These are phyloP conservation scores for Eristalinus sepulchralis DNA, from an alignment of 2,888 invertebrate species.

Conservation along the genomic window DNA sequence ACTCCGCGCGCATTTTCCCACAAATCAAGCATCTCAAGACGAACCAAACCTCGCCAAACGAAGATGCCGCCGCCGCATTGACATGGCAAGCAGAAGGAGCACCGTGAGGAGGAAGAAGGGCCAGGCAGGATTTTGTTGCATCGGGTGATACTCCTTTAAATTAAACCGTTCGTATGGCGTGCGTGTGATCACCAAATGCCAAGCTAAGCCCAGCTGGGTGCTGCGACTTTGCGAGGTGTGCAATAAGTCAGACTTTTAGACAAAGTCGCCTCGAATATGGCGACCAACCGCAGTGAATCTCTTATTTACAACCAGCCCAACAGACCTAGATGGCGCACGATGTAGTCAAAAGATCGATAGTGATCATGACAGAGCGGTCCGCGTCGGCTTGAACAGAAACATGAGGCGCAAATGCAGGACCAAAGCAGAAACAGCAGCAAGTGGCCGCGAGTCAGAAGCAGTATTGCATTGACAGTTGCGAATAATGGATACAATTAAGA, in stretches of 20 bases:
- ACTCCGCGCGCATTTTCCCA: constrained; percentile 47
- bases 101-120: background rate
- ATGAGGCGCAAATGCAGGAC: background rate
- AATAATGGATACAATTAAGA: constrained; percentile 32
- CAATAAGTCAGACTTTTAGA: constrained; percentile 66
- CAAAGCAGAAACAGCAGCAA: background rate
- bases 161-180: constrained; percentile 44
- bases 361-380: constrained; percentile 56
- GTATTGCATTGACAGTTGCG: constrained; percentile 24
- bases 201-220: constrained; percentile 51
- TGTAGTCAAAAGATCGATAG: constrained; percentile 63
- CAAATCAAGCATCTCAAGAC: constrained; percentile 16
- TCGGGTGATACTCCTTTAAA: constrained; percentile 22
- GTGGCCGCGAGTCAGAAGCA: constrained; percentile 19
- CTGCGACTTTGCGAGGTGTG: constrained; percentile 56
- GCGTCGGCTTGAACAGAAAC: background rate
- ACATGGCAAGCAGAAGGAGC: constrained; percentile 10
- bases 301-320: constrained; percentile 60
- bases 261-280: constrained; percentile 50
- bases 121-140: background rate
- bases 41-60: background rate
- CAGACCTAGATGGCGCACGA: constrained; percentile 14
- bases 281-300: constrained; percentile 66
- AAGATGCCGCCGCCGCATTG: background rate
- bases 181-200: constrained; percentile 36